Conservation (phyloP, 2,888 invertebrate genomes). For the Pheosia tremula region DNA sequence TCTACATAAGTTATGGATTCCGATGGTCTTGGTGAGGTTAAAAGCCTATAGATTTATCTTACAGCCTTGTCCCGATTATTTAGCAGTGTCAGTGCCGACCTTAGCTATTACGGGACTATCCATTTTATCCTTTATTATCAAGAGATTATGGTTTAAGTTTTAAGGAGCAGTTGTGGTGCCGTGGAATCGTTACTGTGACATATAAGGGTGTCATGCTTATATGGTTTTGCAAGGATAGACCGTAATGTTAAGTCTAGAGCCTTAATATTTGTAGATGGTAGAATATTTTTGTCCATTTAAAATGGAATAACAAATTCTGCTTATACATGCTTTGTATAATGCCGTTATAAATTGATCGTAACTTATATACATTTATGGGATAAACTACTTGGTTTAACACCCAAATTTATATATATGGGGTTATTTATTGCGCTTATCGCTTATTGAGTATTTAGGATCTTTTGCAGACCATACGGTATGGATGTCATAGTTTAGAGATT, state of each 20-base stretch:
- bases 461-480: too few relatives aligned
- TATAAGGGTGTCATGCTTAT: background rate
- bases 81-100: background rate
- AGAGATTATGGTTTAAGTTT: background rate
- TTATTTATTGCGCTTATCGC: too few relatives aligned
- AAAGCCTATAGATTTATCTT: background rate
- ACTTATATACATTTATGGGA: too few relatives aligned
- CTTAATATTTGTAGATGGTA: background rate
- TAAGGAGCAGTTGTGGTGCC: background rate
- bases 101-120: slow-evolving; percentile 2
- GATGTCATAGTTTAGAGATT: too few relatives aligned
- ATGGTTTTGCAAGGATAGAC: background rate
- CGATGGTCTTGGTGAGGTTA: background rate
- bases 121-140: background rate
- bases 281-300: too few relatives aligned
- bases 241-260: background rate
- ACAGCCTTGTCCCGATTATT: slow-evolving; percentile 2
- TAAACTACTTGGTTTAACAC: too few relatives aligned
- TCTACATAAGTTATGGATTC: background rate
- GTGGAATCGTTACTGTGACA: background rate
- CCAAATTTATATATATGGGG: too few relatives aligned
- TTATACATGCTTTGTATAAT: too few relatives aligned
- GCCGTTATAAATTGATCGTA: too few relatives aligned
- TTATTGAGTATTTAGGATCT: too few relatives aligned
- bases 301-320: too few relatives aligned